Base-by-base conservation (phyloP, 2,888 invertebrate species). In the Xanthorhoe designata region DNA sequence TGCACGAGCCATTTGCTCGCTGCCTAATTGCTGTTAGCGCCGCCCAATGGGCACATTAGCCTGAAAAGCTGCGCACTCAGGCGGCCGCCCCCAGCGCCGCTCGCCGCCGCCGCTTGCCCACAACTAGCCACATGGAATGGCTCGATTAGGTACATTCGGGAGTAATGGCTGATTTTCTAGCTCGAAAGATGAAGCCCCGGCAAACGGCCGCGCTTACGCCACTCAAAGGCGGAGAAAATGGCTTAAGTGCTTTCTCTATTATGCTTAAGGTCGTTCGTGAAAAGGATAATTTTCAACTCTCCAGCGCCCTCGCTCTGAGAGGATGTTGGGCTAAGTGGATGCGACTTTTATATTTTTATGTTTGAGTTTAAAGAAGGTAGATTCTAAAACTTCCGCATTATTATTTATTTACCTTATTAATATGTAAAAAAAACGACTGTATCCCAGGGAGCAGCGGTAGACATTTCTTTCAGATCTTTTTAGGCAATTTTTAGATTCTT, bases 231-330 rank as follows among this genome's bases (percentile, higher is more conserved):
- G 91, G 92, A 88, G 92, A 93, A 92, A 92, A 92, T 93, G 91
- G 91, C 91, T 93, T 92, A 93, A 93, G 93, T 93, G 93, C 93
- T 92, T 91, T 92, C 92, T 93, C 93, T 93, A 92, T 92, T 93
- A 93, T 93, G 86, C 88, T 93, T 91, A 92, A 92, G 92, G 91
- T 88, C 92, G 91, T 90, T 93, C 89, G 86, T 91, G 91, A 92
- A 93, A 92, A 92, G 93, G 92, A 92, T 93, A 92, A 92, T 92
- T 93, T 92, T 92, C 92, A 92, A 92, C 89, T 91, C 91, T 87
- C 90, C 81, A 89, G 84, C 88, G 86, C 88, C 86, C 89, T 84
- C 81, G 82, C 80, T 82, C 82, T 72, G 72, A 70, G 71, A 75
- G 77, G 72, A 78, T 75, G 85, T 80, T 78, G 75, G 78, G 75